A percentile compares a stretch with the other conserved stretches of the same genome.
Conservation (phyloP, 2,113 vertebrate genomes). For the Beaufortia kweichowensis region DNA sequence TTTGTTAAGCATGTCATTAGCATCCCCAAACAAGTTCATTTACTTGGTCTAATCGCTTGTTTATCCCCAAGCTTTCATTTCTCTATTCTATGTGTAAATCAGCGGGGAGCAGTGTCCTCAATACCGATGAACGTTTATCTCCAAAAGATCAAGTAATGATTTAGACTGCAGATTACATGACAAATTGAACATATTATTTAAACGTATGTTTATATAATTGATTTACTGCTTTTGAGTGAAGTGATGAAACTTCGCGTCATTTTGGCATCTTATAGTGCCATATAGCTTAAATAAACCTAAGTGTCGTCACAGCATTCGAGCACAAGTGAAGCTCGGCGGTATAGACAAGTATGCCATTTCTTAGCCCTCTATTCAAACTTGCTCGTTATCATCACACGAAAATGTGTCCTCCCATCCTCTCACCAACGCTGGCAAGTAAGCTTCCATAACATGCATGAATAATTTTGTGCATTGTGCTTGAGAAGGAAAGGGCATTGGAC, state of each 20-base stretch:
- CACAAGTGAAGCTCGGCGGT: slow-evolving; percentile 62
- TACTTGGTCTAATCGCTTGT: slow-evolving; percentile 82
- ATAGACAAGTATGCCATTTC: slow-evolving; percentile 66
- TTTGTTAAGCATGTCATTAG: slow-evolving; percentile 82
- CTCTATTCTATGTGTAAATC: slow-evolving; percentile 65
- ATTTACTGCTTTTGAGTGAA: background rate
- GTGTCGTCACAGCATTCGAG: slow-evolving; percentile 63
- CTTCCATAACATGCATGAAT: slow-evolving; percentile 37
- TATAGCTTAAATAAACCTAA: slow-evolving; percentile 68
- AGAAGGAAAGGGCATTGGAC: slow-evolving; percentile 17
- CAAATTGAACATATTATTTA: background rate
- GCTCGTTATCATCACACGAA: slow-evolving; percentile 64
- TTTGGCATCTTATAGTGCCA: background rate
- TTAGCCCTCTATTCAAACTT: slow-evolving; percentile 67
- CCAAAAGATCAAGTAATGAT: slow-evolving; percentile 63
- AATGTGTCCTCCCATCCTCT: slow-evolving; percentile 32
- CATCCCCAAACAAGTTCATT: slow-evolving; percentile 82
- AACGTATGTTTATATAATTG: background rate
- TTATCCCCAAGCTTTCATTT: slow-evolving; percentile 76
- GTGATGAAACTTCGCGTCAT: slow-evolving; percentile 10
- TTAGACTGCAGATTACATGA: slow-evolving; percentile 24
- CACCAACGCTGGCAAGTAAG: slow-evolving; percentile 25
- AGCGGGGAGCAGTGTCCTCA: slow-evolving; percentile 74
- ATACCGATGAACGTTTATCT: slow-evolving; percentile 69
- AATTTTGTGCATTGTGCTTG: slow-evolving; percentile 38